These are phyloP conservation scores for Heteromormyrus szaboi DNA, from an alignment of 2,797 vertebrate species.

Conservation along the genomic window DNA sequence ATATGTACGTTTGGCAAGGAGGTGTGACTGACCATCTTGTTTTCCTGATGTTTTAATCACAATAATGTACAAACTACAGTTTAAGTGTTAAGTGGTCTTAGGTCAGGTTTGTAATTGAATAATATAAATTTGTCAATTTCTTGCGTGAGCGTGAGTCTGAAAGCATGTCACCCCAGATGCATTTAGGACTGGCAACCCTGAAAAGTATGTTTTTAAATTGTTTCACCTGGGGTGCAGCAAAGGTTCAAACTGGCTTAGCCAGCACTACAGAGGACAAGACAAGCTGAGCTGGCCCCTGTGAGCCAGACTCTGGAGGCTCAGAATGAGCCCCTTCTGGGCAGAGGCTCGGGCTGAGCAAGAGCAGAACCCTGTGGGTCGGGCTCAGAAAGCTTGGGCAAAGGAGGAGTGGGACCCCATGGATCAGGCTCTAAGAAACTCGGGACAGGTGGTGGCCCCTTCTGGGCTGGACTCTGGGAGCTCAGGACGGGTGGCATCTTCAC, in stretches of 20 bases:
- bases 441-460: too few relatives aligned
- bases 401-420: too few relatives aligned
- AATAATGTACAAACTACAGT: neutral
- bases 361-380: too few relatives aligned
- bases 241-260: neutral
- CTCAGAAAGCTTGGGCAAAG: too few relatives aligned
- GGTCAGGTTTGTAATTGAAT: neutral
- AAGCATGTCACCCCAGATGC: neutral
- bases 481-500: too few relatives aligned
- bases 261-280: neutral
- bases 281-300: neutral
- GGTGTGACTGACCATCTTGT: neutral
- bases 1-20: neutral
- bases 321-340: too few relatives aligned
- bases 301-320: too few relatives aligned
- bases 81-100: neutral
- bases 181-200: neutral
- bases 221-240: neutral
- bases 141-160: neutral
- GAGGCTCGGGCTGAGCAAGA: too few relatives aligned
- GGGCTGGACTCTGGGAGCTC: too few relatives aligned
- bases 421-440: too few relatives aligned
- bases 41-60: neutral
- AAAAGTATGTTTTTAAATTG: neutral
- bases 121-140: neutral